Percentiles rank a stretch among this genome's conserved stretches.
These are phyloP conservation scores for Drosophila dunni DNA, from an alignment of 1,140 invertebrate genomes.

Conservation along the genomic window DNA sequence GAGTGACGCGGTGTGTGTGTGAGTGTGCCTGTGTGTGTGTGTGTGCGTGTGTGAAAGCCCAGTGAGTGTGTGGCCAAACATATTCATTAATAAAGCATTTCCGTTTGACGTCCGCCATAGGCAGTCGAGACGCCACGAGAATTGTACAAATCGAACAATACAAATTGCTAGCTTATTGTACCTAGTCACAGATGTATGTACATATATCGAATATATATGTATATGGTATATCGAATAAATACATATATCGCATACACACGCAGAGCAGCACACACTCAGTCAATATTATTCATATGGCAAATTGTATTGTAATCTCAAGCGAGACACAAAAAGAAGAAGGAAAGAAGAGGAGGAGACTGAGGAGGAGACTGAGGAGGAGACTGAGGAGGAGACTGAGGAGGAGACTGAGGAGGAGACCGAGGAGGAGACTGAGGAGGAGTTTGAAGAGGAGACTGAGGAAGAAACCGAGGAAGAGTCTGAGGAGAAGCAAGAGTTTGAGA, in stretches of 20 bases:
- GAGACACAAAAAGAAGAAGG: slow-evolving; percentile 18
- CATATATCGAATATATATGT: background rate
- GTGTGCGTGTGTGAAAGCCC: background rate
- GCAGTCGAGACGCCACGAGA: slow-evolving; percentile 17
- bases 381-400: too few species aligned
- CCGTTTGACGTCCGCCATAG: slow-evolving; percentile 37
- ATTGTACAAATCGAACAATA: slow-evolving; percentile 48
- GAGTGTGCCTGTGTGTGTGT: background rate
- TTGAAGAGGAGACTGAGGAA: too few species aligned
- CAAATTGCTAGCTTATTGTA: slow-evolving; percentile 35
- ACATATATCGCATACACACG: slow-evolving; percentile 4
- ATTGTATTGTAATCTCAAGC: slow-evolving; percentile 42
- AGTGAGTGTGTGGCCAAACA: slow-evolving; percentile 17
- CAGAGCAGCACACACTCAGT: background rate
- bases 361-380: too few species aligned
- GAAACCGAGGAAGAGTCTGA: too few species aligned
- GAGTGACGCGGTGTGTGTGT: background rate
- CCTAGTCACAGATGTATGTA: background rate
- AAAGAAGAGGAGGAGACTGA: background rate
- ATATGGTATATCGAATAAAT: slow-evolving; percentile 1
- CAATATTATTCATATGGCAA: slow-evolving; percentile 44
- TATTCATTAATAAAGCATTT: slow-evolving; percentile 53
- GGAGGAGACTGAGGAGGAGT: background rate
- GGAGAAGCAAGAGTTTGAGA: too few species aligned
- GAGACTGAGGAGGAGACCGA: too few species aligned